Evolutionary conservation across 2,888 invertebrate genomes (phyloP), one percentile per base, ranked within the genome.

Genomic region (Spodoptera littoralis): DNA sequence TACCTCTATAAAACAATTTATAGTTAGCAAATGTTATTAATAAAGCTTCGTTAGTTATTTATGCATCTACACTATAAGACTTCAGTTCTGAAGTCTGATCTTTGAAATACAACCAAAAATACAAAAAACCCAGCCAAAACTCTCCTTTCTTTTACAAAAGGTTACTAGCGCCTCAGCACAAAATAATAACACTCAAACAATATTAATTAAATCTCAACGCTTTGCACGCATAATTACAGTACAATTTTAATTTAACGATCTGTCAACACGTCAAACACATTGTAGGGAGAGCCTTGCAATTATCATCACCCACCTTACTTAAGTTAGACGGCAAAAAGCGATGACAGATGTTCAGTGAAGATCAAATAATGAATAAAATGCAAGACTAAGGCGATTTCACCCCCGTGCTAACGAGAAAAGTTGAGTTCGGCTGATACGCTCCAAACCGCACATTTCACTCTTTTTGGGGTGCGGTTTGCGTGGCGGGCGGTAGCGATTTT

Each of bases 351-450:
- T 87, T 88, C 83, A 78, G 82, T 68, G 77, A 86, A 90, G 70
- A 91, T 92, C 90, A 89, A 91, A 91, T 92, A 90, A 92, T 90
- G 92, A 92, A 89, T 88, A 87, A 89, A 91, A 88, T 82, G 87
- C 88, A 85, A 89, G 90, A 87, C 87, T 86, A 87, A 89, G 89
- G 88, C 86, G 85, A 88, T 90, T 88, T 86, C 87, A 81, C 90
- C 89, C 88, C 82, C 81, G 70, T 80, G 83, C 88, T 91, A 92
- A 91, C 90, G 91, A 91, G 90, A 90, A 91, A 92, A 92, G 89
- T 92, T 92, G 87, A 86, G 88, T 90, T 88, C 86, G 85, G 88
- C 89, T 91, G 90, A 90, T 88, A 88, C 88, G 87, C 83, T 84
- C 77, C 73, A 76, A 77, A 77, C 82, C 80, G 84, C 85, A 87